Evolutionary conservation across 2,888 invertebrate genomes (phyloP).

Genomic region (Rhimphoctona megacephalus): DNA sequence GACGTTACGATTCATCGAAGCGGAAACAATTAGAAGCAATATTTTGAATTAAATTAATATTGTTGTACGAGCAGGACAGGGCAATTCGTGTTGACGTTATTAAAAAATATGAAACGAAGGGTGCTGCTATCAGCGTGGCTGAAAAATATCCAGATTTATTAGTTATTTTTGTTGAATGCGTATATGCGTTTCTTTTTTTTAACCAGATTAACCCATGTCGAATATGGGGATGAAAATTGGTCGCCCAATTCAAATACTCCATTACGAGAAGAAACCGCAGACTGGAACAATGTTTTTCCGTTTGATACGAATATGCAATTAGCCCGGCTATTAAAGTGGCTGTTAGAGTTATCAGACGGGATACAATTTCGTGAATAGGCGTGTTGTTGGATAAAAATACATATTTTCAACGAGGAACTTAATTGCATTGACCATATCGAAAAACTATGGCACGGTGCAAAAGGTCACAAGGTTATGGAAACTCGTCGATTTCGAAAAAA

Average conservation of each 20-base stretch:
- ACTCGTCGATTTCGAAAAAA: not conserved
- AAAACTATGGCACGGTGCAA: not conserved
- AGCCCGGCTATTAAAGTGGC: conserved; percentile 19
- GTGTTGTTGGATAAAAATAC: not conserved
- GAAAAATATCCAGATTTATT: conserved; percentile 26
- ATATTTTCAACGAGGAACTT: not conserved
- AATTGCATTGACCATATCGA: conserved; percentile 28
- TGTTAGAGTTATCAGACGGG: conserved; percentile 7
- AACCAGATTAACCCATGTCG: not conserved
- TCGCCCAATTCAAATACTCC: not conserved
- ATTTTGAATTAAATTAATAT: not conserved
- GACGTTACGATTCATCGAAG: not conserved
- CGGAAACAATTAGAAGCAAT: not conserved
- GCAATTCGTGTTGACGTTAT: not conserved
- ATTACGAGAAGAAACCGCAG: not conserved
- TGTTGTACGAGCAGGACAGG: conserved; percentile 1
- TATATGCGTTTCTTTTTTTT: conserved; percentile 12
- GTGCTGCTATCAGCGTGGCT: not conserved
- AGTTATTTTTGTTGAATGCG: not conserved
- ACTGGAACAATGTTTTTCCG: conserved; percentile 18
- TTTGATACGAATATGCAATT: conserved; percentile 47
- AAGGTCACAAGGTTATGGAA: not conserved
- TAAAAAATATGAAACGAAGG: not conserved
- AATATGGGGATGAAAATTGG: not conserved
- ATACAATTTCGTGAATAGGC: conserved; percentile 27